Evolutionary conservation across 2,888 invertebrate species (phyloP), one percentile per base, ranked within the genome.

Genomic region (Drosophila paramelanica): DNA sequence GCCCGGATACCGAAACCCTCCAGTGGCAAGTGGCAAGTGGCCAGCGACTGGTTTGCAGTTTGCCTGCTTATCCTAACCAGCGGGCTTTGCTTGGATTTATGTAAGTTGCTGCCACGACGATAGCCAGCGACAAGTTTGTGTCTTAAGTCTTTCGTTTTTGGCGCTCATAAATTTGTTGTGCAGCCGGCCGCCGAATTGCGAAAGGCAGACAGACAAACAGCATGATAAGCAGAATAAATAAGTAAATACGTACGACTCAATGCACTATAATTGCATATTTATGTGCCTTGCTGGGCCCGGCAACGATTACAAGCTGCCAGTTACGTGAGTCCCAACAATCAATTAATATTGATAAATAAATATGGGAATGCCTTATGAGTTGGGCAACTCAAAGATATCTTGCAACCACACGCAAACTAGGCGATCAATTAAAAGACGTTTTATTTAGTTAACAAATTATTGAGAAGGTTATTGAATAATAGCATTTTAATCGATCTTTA

Each of bases 211-310:
- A 67, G 10, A n/a, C 41, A 62, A 13, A 53, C 47, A 57, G 49
- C 69, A 84, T 84, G 79, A 84, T 84, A 84, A 81, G 81, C 85
- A 69, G 73, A 72, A 79, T 83, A 62, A 11, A 33, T 52, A 57
- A 31, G 31, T 41, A 20, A n/a, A 33, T 42, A 8, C 13, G 13
- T 42, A 43, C 20, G 39, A 70, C 47, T 71, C 57, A 38, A 65
- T 72, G 65, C 53, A 72, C 53, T 50, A 25, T 51, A 51, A 51
- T 51, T 57, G 50, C 53, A 33, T 45, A 14, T 46, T 46, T 46
- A 31, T 46, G 46, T 11, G 14, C 11, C 27, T 17, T 27, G 46
- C 25, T 14, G 8, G 8, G 46, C 25, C n/a, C 5, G 8, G 27
- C 27, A 25, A 5, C 46, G 11, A 46, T 46, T 31, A 27, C 46